These are phyloP conservation scores for Hemicrepidius hirtus DNA, from an alignment of 2,888 invertebrate species.

Conservation along the genomic window DNA sequence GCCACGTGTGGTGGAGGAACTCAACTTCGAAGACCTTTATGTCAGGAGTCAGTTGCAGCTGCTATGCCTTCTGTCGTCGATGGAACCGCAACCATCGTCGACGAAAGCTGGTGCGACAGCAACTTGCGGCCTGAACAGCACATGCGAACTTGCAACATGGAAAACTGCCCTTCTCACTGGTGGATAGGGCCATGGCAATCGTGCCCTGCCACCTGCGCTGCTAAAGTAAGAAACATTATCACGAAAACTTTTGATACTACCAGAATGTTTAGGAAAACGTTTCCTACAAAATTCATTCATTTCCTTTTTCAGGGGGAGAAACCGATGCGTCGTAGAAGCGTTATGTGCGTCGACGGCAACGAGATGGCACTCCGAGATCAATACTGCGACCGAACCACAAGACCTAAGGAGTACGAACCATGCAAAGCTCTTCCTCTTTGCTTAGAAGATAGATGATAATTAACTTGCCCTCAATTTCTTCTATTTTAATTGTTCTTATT, in stretches of 20 bases:
- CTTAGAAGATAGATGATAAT: constrained; percentile 58
- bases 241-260: no score
- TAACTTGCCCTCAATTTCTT: background rate
- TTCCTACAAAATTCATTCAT: background rate
- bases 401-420: constrained; percentile 80
- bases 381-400: constrained; percentile 79
- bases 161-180: constrained; percentile 85
- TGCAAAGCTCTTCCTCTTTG: constrained; percentile 76
- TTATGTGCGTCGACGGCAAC: constrained; percentile 85
- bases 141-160: constrained; percentile 79
- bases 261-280: no score
- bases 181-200: constrained; percentile 92
- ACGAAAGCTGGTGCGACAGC: constrained; percentile 67
- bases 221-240: constrained; percentile 60
- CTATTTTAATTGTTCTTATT: constrained; percentile 13
- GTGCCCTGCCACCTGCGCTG: constrained; percentile 82
- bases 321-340: constrained; percentile 78
- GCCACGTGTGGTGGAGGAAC: constrained; percentile 86
- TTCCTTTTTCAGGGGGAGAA: constrained; percentile 70
- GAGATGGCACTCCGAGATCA: constrained; percentile 86
- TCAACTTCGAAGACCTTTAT: constrained; percentile 75
- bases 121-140: constrained; percentile 76
- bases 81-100: constrained; percentile 68
- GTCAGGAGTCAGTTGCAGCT: constrained; percentile 70
- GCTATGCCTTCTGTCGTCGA: constrained; percentile 71